Conservation (phyloP, 2,113 vertebrate species). For the Eulemur macaco region DNA sequence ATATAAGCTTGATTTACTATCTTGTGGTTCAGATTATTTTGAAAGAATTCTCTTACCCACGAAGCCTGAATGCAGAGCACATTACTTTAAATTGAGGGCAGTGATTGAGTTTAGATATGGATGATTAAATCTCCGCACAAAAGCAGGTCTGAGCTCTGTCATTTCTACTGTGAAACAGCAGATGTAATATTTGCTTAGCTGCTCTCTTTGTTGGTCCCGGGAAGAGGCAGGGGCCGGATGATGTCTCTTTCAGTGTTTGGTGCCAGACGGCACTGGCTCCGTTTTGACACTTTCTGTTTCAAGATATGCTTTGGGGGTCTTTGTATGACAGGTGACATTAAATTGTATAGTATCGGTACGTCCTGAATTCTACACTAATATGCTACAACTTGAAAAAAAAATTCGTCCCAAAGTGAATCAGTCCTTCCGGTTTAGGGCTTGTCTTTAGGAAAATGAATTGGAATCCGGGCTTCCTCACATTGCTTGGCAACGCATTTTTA, state of each 20-base stretch:
- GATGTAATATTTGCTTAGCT: neutral
- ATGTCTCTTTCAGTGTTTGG: neutral
- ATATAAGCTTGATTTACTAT: neutral
- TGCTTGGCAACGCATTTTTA: neutral
- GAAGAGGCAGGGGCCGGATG: neutral
- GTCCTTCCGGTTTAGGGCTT: neutral
- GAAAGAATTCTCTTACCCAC: neutral
- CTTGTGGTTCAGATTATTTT: neutral
- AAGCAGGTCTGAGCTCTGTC: neutral
- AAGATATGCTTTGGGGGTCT: neutral
- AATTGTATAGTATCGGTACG: neutral
- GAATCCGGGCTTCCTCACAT: neutral
- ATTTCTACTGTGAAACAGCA: neutral
- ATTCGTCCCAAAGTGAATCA: no score
- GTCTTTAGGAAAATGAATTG: neutral
- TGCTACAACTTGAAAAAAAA: neutral
- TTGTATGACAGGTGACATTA: neutral
- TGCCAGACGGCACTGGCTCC: accelerated
- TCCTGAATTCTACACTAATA: neutral
- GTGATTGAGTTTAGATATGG: neutral
- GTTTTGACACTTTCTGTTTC: neutral
- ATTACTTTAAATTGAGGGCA: neutral
- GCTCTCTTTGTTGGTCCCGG: neutral
- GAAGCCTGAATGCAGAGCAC: neutral
- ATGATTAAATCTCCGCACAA: neutral